phyloP scores from a whole-genome alignment of 1,140 invertebrate genomes.

The Rhyacophila brunnea region DNA sequence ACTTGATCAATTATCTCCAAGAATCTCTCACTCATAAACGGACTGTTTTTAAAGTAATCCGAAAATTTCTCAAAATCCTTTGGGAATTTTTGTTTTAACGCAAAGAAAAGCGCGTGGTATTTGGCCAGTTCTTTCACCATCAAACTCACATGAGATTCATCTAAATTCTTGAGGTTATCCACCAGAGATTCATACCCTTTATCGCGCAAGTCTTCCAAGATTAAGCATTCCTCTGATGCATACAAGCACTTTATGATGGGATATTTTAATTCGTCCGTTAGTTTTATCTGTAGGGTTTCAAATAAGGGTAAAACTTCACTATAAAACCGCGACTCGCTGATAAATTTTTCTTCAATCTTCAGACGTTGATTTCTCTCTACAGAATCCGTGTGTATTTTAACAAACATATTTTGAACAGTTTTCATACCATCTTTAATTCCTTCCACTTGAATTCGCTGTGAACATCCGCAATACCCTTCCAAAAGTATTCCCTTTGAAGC shows the following conservation, averaged over 20 bases:
- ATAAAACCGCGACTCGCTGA: neutral
- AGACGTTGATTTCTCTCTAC: neutral
- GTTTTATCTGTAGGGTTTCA: neutral
- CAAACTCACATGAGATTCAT: slow-evolving; percentile 39
- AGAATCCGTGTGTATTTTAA: neutral
- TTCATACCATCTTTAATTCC: neutral
- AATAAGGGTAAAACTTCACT: neutral
- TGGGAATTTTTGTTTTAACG: slow-evolving; percentile 25
- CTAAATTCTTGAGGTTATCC: slow-evolving; percentile 8
- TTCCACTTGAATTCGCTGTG: neutral
- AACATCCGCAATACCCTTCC: too few relatives aligned
- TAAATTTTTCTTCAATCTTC: neutral
- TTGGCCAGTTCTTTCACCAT: slow-evolving; percentile 44
- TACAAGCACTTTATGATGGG: neutral
- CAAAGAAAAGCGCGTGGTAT: slow-evolving; percentile 44
- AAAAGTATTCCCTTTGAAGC: too few relatives aligned
- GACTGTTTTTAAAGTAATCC: too few relatives aligned
- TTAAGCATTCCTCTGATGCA: neutral
- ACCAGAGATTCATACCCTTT: slow-evolving; percentile 5
- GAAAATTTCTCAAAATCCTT: too few relatives aligned
- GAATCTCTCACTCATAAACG: too few relatives aligned
- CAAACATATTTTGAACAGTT: neutral
- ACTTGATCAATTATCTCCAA: too few relatives aligned
- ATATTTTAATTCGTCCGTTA: neutral
- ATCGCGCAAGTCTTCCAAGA: neutral